These are phyloP conservation scores for Drosophila lini DNA, from an alignment of 1,140 invertebrate species.

Conservation along the genomic window DNA sequence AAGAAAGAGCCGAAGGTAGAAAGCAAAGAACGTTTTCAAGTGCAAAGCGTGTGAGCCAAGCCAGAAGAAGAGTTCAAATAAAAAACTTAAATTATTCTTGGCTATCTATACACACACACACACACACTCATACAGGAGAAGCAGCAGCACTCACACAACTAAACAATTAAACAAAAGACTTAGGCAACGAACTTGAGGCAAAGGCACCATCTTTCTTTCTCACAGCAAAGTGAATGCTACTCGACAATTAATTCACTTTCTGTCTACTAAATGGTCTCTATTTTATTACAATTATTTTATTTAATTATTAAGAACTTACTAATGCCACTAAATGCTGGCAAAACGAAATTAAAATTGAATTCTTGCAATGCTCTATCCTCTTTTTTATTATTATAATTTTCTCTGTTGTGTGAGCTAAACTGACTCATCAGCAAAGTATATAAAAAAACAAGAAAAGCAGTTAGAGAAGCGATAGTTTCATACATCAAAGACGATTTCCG, in stretches of 20 bases:
- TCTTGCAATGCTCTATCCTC: neutral
- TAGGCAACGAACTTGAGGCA: constrained; percentile 71
- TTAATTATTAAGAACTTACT: constrained; percentile 5
- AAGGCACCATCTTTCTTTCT: neutral
- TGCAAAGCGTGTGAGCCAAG: constrained; percentile 74
- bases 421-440: constrained; percentile 35
- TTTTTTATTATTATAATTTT: constrained; percentile 13
- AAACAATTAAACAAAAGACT: constrained; percentile 70
- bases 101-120: constrained; percentile 2
- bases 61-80: constrained; percentile 55
- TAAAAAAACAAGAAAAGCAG: constrained; percentile 20
- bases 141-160: constrained; percentile 3
- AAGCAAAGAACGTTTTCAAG: constrained; percentile 65
- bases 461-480: constrained; percentile 28
- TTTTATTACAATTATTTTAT: constrained; percentile 13
- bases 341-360: neutral
- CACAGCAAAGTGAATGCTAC: neutral
- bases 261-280: constrained; percentile 3
- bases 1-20: constrained; percentile 23
- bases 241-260: constrained; percentile 27
- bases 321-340: constrained; percentile 4
- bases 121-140: constrained; percentile 13
- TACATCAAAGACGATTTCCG: constrained; percentile 42
- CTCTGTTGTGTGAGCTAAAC: neutral
- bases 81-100: constrained; percentile 56